Evolutionary conservation across 2,888 invertebrate species (phyloP).

Genomic region (Parnassius apollo): DNA sequence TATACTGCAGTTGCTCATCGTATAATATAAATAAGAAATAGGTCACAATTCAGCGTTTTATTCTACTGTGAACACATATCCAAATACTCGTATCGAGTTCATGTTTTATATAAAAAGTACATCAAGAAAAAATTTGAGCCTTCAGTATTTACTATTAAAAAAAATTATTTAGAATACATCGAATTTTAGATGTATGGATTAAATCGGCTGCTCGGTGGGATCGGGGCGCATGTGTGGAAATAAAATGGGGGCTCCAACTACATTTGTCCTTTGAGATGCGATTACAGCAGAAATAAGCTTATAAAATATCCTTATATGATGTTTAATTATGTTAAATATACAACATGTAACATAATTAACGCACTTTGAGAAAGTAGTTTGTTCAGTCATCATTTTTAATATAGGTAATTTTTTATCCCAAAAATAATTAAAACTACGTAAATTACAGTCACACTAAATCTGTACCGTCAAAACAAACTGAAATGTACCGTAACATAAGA

Average conservation of each 20-base stretch:
- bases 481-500: too few species aligned
- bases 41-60: too few species aligned
- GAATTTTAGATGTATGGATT: slow-evolving; percentile 46
- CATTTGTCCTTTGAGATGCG: slow-evolving; percentile 50
- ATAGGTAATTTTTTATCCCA: too few species aligned
- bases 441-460: too few species aligned
- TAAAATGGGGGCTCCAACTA: slow-evolving; percentile 49
- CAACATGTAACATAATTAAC: too few species aligned
- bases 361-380: too few species aligned
- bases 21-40: neutral
- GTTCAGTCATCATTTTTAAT: too few species aligned
- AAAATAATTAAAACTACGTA: too few species aligned
- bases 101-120: slow-evolving; percentile 19
- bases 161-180: neutral
- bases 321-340: too few species aligned
- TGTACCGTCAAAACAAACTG: too few species aligned
- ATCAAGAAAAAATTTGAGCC: slow-evolving; percentile 8
- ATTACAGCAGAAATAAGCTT: slow-evolving; percentile 31
- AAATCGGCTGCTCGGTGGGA: slow-evolving; percentile 66
- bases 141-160: slow-evolving; percentile 7
- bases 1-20: neutral
- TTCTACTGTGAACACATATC: too few species aligned
- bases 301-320: too few species aligned
- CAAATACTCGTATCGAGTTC: neutral
- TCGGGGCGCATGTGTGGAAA: slow-evolving; percentile 42